A percentile compares a stretch with the other conserved stretches of the same genome.
Conservation (phyloP, 2,888 invertebrate species). For the Pachymerium ferrugineum region DNA sequence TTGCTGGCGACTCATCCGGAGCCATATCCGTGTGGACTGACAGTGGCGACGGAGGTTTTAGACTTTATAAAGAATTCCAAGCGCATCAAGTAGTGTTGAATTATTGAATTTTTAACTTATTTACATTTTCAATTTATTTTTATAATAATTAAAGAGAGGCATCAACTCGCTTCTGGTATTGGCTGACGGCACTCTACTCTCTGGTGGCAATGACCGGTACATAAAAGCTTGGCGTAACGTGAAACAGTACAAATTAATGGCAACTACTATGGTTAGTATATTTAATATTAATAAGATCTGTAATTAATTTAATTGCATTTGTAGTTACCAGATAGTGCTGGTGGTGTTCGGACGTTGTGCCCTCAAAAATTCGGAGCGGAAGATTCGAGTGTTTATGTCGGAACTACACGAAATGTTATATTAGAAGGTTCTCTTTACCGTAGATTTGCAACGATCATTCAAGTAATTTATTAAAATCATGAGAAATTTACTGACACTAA, state of each 20-base stretch:
- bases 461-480: constrained; percentile 31
- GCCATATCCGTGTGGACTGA: constrained; percentile 86
- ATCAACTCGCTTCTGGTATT: constrained; percentile 81
- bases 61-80: constrained; percentile 33
- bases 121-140: not conserved
- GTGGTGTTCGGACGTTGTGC: constrained; percentile 83
- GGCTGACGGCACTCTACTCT: constrained; percentile 81
- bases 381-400: constrained; percentile 85
- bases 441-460: constrained; percentile 59
- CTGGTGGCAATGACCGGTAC: constrained; percentile 82
- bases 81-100: constrained; percentile 36
- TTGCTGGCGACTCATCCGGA: constrained; percentile 86
- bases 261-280: constrained; percentile 70
- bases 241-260: constrained; percentile 82
- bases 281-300: not conserved
- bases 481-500: not conserved
- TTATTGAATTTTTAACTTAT: not conserved
- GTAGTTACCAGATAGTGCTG: constrained; percentile 76
- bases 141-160: constrained; percentile 48
- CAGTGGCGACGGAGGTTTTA: constrained; percentile 78
- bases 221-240: constrained; percentile 88
- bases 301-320: constrained; percentile 37
- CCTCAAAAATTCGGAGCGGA: constrained; percentile 80
- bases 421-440: constrained; percentile 84
- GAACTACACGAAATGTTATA: constrained; percentile 81